Percentiles rank a stretch among this genome's conserved stretches.
Conservation (phyloP, 2,797 vertebrate species). For the Phataginus tricuspis region DNA sequence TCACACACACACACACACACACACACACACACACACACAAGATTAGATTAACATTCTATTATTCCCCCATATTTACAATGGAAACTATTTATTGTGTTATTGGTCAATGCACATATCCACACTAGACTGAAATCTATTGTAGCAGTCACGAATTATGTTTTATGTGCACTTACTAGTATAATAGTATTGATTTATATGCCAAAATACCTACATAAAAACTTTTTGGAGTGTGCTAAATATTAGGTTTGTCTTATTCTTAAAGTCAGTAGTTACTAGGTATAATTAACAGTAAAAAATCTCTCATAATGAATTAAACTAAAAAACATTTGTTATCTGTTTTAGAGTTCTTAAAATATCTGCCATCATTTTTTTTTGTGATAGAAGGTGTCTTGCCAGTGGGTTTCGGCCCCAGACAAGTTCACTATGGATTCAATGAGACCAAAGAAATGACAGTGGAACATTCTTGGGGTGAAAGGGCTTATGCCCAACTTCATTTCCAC, state of each 20-base stretch:
- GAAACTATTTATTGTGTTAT: neutral
- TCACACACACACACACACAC: neutral
- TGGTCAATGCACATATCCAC: neutral
- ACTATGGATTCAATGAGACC: too few relatives aligned
- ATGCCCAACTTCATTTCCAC: too few relatives aligned
- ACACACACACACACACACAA: neutral
- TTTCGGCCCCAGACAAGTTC: too few relatives aligned
- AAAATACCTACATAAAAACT: too few relatives aligned
- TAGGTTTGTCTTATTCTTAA: conserved; percentile 20
- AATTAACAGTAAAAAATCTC: neutral
- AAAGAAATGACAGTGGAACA: too few relatives aligned
- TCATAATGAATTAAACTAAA: neutral
- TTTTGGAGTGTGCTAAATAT: neutral
- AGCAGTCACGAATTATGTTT: neutral
- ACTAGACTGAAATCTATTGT: neutral
- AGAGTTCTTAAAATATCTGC: neutral
- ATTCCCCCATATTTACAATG: neutral
- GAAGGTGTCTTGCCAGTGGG: neutral
- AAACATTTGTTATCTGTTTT: neutral
- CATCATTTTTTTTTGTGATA: neutral
- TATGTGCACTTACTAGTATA: neutral
- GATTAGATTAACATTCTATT: neutral
- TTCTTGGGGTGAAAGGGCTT: too few relatives aligned
- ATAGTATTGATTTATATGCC: too few relatives aligned
- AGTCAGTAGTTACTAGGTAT: neutral